A percentile compares a stretch with the other conserved stretches of the same genome.
Evolutionary conservation across 1,140 invertebrate species (phyloP).

Genomic region (Diorhabda sublineata): DNA sequence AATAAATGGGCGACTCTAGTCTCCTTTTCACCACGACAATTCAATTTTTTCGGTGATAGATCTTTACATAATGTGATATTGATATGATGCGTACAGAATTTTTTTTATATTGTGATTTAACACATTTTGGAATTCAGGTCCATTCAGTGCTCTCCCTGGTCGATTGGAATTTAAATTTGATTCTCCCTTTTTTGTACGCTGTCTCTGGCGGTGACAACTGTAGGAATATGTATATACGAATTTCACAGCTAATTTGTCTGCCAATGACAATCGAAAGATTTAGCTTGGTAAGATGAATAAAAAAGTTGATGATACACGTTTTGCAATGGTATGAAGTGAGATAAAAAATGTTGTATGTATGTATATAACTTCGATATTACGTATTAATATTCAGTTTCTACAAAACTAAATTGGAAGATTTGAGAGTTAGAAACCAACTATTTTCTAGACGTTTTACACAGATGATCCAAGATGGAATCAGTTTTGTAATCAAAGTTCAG

Average conservation of each 20-base stretch:
- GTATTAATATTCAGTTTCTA: too few relatives aligned
- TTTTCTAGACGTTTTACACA: too few relatives aligned
- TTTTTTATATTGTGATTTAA: slow-evolving; percentile 1
- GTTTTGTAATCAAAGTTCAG: too few relatives aligned
- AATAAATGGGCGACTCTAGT: background rate
- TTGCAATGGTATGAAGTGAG: too few relatives aligned
- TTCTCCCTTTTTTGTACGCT: background rate
- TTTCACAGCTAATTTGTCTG: background rate
- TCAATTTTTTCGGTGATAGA: slow-evolving; percentile 2
- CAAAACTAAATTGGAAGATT: too few relatives aligned
- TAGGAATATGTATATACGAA: background rate
- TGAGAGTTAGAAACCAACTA: too few relatives aligned
- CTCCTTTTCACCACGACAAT: background rate
- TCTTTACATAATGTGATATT: slow-evolving; percentile 1
- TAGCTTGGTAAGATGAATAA: background rate
- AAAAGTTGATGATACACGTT: too few relatives aligned
- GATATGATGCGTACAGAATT: background rate
- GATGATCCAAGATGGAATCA: too few relatives aligned
- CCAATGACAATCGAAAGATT: background rate
- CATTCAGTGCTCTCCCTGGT: background rate
- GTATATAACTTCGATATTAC: too few relatives aligned
- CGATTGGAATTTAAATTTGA: background rate
- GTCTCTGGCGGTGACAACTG: background rate
- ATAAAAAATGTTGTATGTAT: too few relatives aligned
- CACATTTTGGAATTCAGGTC: background rate